Evolutionary conservation across 2,797 vertebrate genomes (phyloP).

Genomic region (Remorina albescens): DNA sequence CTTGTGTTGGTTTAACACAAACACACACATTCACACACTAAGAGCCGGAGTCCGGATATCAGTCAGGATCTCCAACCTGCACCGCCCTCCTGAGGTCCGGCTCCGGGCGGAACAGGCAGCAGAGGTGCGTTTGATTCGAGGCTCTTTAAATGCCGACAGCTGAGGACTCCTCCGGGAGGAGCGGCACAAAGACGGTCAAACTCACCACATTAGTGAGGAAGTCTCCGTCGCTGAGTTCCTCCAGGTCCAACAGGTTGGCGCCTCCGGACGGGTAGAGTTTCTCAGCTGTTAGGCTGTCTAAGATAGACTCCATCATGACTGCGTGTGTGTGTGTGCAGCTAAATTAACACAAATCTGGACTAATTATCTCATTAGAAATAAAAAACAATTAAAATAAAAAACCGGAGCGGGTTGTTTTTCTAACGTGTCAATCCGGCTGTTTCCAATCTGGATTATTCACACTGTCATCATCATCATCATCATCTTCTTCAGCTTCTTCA

Average conservation of each 20-base stretch:
- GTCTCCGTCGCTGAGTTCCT: slow-evolving; percentile 94
- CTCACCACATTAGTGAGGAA: slow-evolving; percentile 95
- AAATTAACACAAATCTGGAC: too few species aligned
- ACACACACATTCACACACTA: slow-evolving; percentile 10
- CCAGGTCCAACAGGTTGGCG: slow-evolving; percentile 85
- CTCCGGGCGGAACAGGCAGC: slow-evolving; percentile 70
- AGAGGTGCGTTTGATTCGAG: slow-evolving; percentile 49
- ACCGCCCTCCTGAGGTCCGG: slow-evolving; percentile 77
- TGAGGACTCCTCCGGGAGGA: too few species aligned
- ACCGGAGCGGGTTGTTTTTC: slow-evolving; percentile 23
- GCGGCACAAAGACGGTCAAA: background rate
- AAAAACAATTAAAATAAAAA: too few species aligned
- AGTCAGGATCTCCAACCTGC: slow-evolving; percentile 68
- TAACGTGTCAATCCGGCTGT: too few species aligned
- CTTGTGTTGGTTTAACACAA: slow-evolving; percentile 36
- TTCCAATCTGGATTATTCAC: slow-evolving; percentile 34
- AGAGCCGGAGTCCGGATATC: slow-evolving; percentile 75
- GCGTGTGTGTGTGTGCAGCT: slow-evolving; percentile 26
- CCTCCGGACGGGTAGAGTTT: slow-evolving; percentile 87
- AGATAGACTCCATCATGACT: slow-evolving; percentile 89
- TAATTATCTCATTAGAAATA: too few species aligned
- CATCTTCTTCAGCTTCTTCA: too few species aligned
- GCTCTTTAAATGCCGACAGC: background rate
- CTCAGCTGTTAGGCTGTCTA: slow-evolving; percentile 91
- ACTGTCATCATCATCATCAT: too few species aligned